Conservation (phyloP, 2,888 invertebrate genomes). For the Himalopsyche tibetana region DNA sequence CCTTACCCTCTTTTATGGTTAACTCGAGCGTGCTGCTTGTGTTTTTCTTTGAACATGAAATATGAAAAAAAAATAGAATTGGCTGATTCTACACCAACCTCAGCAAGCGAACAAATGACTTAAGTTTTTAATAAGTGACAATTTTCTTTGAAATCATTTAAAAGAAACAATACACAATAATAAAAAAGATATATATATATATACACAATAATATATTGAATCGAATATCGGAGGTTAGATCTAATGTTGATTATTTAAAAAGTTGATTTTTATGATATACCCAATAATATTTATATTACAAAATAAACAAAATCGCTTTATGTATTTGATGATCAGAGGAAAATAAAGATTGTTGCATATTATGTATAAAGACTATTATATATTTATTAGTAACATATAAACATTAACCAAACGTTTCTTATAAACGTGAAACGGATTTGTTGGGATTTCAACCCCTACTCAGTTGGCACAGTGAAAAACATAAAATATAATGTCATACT, state of each 20-base stretch:
- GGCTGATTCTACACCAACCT: no score
- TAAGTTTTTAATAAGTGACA: background rate
- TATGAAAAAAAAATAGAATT: no score
- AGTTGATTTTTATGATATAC: constrained; percentile 46
- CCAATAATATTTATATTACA: constrained; percentile 35
- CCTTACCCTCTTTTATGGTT: no score
- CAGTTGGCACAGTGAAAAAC: background rate
- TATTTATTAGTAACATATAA: constrained; percentile 1
- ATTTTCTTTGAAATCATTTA: background rate
- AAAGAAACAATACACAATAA: constrained; percentile 36
- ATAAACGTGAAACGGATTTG: background rate
- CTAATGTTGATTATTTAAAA: constrained; percentile 35
- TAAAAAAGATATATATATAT: background rate
- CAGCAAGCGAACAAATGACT: background rate
- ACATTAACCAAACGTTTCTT: background rate
- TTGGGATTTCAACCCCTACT: background rate
- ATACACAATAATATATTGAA: constrained; percentile 5
- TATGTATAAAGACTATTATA: constrained; percentile 44
- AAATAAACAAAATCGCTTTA: constrained; percentile 37
- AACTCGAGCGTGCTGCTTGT: no score
- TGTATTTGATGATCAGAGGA: constrained; percentile 39
- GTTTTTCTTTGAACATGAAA: no score
- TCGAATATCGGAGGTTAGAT: constrained; percentile 27
- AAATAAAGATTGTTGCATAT: constrained; percentile 39
- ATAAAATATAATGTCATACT: background rate